Evolutionary conservation across 2,113 vertebrate genomes (phyloP), one percentile per base, ranked within the genome.

Genomic region (Plestiodon gilberti): DNA sequence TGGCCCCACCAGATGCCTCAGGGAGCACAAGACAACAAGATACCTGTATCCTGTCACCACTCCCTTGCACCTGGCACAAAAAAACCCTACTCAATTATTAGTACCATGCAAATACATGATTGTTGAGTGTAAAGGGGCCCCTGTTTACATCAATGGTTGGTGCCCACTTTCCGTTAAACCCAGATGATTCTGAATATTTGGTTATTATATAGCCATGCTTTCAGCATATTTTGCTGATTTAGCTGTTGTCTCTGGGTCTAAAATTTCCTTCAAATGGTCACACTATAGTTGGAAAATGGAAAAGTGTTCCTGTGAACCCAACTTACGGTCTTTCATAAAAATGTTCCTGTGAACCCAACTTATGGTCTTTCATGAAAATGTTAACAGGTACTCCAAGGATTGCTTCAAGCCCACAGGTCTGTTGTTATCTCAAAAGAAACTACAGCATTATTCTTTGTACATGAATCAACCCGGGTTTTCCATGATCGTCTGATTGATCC

Each of bases 391-490:
- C 92, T 96, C 2, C 83, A 91, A 33, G 95, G 96, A 33, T 23
- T 96, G 78, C 88, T 96, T 69, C 96, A 95, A 71, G 95, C 95
- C 8, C 92, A 94, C 43, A 94, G 87, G 70, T 57, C 80, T 6
- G 23, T 95, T 15, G 52, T 96, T 35, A 90, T 90, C 61, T 96
- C 95, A 73, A 93, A 86, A 55, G 94, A 95, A 69, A 93, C 84
- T 69, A 76, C 71, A 5, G 93, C 93, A 17, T 89, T 91, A 70
- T 83, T 96, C 59, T 91, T 96, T 23, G 87, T 91, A 14, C 95
- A 97, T 25, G 96, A 97, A 82, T 91, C 92, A 35, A 79, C 94
- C 3, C 92, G 95, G 1, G 95, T 96, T 65, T 96, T 97, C 83
- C 95, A 96, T 1, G 96, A 97, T 57, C 96, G 95, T 22, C 86